Evolutionary conservation across 2,888 invertebrate species (phyloP), one percentile per base, ranked within the genome.

Genomic region (Drosophila monieri): DNA sequence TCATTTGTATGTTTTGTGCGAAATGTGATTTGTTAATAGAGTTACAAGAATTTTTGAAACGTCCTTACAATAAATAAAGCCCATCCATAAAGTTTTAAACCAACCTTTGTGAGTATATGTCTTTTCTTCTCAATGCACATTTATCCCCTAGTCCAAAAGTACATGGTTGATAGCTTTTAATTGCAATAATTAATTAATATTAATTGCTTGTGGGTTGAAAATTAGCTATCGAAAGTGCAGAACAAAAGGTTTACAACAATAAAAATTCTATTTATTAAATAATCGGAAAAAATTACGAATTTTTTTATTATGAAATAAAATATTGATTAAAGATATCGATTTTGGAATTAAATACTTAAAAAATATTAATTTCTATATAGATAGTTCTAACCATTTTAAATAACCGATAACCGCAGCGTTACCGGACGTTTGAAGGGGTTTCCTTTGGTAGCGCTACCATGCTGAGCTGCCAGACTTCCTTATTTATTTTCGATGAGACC

Each of bases 61-160:
- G 90, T 90, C 89, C 90, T 81, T 64, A 88, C 68, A 87, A 78
- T 59, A 76, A 76, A 79, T 75, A 78, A 85, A 87, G 66, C 90
- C 88, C 89, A 78, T 89, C 80, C 81, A 89, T 64, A 70, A 32
- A 56, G 47, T 72, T 53, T 65, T 65, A 49, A 47, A 18, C 37
- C 59, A 56, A 4, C 2, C 30, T 15, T 27, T 37, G 6, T 12
- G 8, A 43, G 9, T 27, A 35, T 47, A 8, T 21, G 4, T 3
- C 27, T 27, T 27, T 27, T 9, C 27, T 27, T 9, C 9, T 27
- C 14, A 5, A 6, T 23, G n/a, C 8, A 58, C 35, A 23, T 41
- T 39, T 8, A 39, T 39, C 27, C 3, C 35, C 12, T 2, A 35
- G n/a, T n/a, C n/a, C 35, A n/a, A 35, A 9, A 27, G 27, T 27